Evolutionary conservation across 1,140 invertebrate species (phyloP).

Genomic region (Drosophila fuyamai): DNA sequence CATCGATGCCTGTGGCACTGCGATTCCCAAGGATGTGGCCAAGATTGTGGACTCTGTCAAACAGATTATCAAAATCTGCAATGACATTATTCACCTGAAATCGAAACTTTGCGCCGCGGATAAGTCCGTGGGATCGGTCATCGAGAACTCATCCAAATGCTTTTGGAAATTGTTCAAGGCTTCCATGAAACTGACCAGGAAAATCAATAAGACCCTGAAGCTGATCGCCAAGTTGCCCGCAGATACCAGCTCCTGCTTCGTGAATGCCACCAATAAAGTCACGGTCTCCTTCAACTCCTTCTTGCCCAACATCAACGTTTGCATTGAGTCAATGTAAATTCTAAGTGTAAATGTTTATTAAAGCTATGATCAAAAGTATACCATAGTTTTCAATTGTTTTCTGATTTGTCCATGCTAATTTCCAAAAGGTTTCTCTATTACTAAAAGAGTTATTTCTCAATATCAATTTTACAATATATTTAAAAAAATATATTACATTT

Average conservation of each 20-base stretch:
- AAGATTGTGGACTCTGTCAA: conserved; percentile 52
- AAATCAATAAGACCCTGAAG: conserved; percentile 33
- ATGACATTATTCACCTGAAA: conserved; percentile 45
- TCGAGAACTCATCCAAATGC: conserved; percentile 22
- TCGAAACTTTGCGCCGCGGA: conserved; percentile 37
- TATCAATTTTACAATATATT: no score
- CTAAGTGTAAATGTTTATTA: neutral
- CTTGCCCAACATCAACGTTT: conserved; percentile 43
- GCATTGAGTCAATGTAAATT: conserved; percentile 31
- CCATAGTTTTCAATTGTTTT: no score
- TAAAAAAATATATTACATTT: no score
- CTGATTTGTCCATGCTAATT: no score
- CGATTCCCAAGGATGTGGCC: conserved; percentile 58
- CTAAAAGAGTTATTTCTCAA: no score
- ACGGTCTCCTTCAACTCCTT: conserved; percentile 33
- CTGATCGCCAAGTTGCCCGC: conserved; percentile 36
- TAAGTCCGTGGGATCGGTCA: neutral
- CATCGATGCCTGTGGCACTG: conserved; percentile 48
- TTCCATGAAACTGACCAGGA: conserved; percentile 25
- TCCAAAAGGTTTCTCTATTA: no score
- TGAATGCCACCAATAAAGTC: conserved; percentile 41
- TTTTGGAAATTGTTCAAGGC: conserved; percentile 36
- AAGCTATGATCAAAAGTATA: neutral
- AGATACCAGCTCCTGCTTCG: conserved; percentile 44
- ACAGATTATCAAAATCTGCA: conserved; percentile 45